A percentile compares a stretch with the other conserved stretches of the same genome.
phyloP scores from a whole-genome alignment of 2,797 vertebrate species.

The Chelonia mydas region DNA sequence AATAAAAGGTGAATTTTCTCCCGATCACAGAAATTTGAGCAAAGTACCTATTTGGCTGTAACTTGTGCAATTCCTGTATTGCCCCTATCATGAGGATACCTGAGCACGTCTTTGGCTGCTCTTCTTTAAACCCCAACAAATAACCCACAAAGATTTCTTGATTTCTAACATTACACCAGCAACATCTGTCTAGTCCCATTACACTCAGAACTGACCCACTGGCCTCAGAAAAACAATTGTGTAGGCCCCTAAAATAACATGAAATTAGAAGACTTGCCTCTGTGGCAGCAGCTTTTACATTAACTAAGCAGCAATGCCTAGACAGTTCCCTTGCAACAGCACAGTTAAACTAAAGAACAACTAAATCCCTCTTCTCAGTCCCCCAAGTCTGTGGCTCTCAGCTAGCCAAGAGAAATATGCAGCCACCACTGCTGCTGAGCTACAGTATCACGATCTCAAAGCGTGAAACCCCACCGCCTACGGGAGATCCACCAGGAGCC shows the following conservation, averaged over 20 bases:
- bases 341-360: fast-evolving
- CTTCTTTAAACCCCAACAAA: not conserved
- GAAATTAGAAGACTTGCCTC: not conserved
- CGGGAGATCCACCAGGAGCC: not conserved
- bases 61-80: not conserved
- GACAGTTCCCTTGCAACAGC: not conserved
- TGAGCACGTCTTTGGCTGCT: not conserved
- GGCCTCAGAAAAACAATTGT: not conserved
- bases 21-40: not conserved
- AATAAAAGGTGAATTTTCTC: slow-evolving; percentile 26
- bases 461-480: not conserved
- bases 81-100: not conserved
- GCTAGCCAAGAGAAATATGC: not conserved
- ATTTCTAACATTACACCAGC: not conserved
- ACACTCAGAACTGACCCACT: not conserved
- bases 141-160: not conserved
- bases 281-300: not conserved
- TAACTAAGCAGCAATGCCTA: not conserved
- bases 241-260: not conserved
- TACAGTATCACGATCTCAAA: not conserved
- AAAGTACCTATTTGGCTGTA: not conserved
- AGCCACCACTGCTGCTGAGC: not conserved
- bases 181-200: not conserved
- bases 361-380: not conserved
- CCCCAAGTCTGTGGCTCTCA: fast-evolving